Percentiles rank a stretch among this genome's conserved stretches.
Evolutionary conservation across 2,888 invertebrate species (phyloP).

Genomic region (Caenorhabditis sulstoni): DNA sequence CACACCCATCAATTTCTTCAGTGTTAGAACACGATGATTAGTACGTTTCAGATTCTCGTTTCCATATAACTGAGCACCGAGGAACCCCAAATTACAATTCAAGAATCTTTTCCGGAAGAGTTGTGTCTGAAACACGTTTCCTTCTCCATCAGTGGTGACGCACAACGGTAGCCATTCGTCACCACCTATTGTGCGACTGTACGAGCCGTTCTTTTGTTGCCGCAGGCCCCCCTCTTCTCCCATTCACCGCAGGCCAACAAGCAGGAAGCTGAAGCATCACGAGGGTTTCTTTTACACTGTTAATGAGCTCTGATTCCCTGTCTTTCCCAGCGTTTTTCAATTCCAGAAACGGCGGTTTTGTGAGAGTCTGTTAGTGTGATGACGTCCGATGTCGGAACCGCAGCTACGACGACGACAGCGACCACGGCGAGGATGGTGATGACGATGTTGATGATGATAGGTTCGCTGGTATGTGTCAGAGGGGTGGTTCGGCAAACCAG

Average conservation of each 20-base stretch:
- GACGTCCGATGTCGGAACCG: slow-evolving; percentile 13
- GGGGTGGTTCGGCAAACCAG: slow-evolving; percentile 20
- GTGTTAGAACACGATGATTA: not conserved
- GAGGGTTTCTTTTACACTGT: slow-evolving; percentile 6
- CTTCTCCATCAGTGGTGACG: not conserved
- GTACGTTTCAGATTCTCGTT: not conserved
- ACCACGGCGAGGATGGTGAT: slow-evolving; percentile 4
- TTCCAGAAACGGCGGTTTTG: not conserved
- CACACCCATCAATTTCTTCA: too few species aligned
- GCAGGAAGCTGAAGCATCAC: not conserved
- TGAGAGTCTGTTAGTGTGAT: not conserved
- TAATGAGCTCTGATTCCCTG: not conserved
- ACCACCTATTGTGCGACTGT: not conserved
- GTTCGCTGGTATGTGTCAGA: slow-evolving; percentile 29
- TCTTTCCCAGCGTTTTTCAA: too few species aligned
- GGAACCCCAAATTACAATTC: too few species aligned
- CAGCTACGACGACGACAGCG: not conserved
- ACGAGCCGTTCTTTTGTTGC: not conserved
- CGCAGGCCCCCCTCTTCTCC: not conserved
- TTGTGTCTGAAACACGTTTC: too few species aligned
- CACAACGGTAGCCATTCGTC: not conserved
- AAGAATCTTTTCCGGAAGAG: too few species aligned
- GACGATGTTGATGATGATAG: slow-evolving; percentile 26
- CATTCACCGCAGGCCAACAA: slow-evolving; percentile 1
- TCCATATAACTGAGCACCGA: not conserved